Conservation (phyloP, 2,113 vertebrate genomes). For the Toxotes chatareus region DNA sequence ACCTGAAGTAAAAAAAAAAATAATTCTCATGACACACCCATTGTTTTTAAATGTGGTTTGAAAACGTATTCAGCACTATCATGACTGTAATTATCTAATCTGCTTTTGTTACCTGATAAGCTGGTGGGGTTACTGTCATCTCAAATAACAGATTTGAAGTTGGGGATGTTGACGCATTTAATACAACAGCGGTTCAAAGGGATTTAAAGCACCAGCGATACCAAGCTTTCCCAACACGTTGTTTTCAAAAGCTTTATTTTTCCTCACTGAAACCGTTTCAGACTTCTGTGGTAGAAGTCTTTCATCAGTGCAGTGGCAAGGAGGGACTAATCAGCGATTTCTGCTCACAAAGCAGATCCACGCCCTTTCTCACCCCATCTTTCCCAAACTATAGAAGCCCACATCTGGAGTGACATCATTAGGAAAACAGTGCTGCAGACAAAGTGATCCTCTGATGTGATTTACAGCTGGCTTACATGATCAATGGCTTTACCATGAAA, state of each 20-base stretch:
- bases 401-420: slow-evolving; percentile 81
- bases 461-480: slow-evolving; percentile 32
- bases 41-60: not conserved
- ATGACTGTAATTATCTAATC: not conserved
- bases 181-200: slow-evolving; percentile 8
- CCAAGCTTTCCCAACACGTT: slow-evolving; percentile 24
- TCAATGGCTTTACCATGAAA: slow-evolving; percentile 6
- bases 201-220: not conserved
- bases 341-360: slow-evolving; percentile 62
- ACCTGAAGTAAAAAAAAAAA: slow-evolving; percentile 39
- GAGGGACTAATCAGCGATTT: slow-evolving; percentile 71
- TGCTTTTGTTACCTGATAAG: not conserved
- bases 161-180: slow-evolving; percentile 25
- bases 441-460: slow-evolving; percentile 49
- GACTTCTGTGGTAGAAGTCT: slow-evolving; percentile 34
- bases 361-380: slow-evolving; percentile 65
- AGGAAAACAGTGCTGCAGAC: slow-evolving; percentile 69
- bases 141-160: not conserved
- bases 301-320: slow-evolving; percentile 52
- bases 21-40: not conserved
- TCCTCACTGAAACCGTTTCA: slow-evolving; percentile 26
- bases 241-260: not conserved
- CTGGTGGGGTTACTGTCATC: not conserved
- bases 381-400: slow-evolving; percentile 55
- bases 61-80: not conserved